Evolutionary conservation across 1,140 invertebrate genomes (phyloP).

Genomic region (Euura lappo): DNA sequence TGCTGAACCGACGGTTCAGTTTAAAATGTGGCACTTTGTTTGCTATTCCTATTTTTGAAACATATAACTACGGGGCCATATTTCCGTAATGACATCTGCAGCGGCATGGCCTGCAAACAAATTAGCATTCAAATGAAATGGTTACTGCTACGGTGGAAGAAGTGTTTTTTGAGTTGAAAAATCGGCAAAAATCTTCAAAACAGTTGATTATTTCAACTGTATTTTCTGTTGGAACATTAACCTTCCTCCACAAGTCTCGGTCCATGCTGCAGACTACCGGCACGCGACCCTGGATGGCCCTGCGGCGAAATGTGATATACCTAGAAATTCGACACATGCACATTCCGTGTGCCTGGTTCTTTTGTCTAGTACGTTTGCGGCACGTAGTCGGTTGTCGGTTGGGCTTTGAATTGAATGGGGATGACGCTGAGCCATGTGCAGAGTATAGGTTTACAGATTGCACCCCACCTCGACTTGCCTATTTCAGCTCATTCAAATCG

Average conservation of each 20-base stretch:
- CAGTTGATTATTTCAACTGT: too few species aligned
- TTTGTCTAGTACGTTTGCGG: not conserved
- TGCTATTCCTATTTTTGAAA: not conserved
- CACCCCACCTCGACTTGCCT: not conserved
- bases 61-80: not conserved
- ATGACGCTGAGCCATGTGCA: not conserved
- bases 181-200: too few species aligned
- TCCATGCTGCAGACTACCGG: not conserved
- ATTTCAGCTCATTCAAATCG: too few species aligned
- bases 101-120: too few species aligned
- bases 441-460: not conserved
- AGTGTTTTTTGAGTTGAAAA: too few species aligned
- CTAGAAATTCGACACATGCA: constrained; percentile 1
- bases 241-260: too few species aligned
- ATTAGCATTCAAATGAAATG: too few species aligned
- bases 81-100: not conserved
- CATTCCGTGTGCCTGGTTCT: not conserved
- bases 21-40: not conserved
- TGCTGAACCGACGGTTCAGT: not conserved
- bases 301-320: not conserved
- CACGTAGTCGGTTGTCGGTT: not conserved
- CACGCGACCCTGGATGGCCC: not conserved
- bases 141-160: too few species aligned
- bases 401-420: not conserved
- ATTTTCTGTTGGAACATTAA: too few species aligned